Evolutionary conservation across 1,140 invertebrate species (phyloP).

Genomic region (Eupeodes corollae): DNA sequence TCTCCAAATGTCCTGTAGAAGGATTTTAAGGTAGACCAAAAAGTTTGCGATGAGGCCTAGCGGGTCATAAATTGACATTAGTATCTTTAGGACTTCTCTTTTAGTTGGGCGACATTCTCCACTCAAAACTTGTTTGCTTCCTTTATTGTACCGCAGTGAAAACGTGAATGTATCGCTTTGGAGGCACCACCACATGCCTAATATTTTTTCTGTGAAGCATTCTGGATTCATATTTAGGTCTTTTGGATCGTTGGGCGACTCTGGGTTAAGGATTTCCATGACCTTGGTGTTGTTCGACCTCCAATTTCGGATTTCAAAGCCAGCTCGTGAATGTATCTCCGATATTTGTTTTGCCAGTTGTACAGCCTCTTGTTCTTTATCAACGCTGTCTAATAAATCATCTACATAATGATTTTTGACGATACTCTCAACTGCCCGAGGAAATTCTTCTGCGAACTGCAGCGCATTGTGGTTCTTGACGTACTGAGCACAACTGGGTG

Average conservation of each 20-base stretch:
- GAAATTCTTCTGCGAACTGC: conserved; percentile 8
- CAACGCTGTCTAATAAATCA: conserved; percentile 25
- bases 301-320: neutral
- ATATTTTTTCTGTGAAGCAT: neutral
- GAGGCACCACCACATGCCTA: neutral
- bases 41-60: conserved; percentile 9
- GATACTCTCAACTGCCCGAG: conserved; percentile 18
- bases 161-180: neutral
- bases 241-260: neutral
- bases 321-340: neutral
- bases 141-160: neutral
- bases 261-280: neutral
- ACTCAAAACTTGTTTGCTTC: conserved; percentile 10
- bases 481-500: too few species aligned
- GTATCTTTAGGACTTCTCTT: conserved; percentile 10
- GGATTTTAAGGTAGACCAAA: conserved; percentile 7
- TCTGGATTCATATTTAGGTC: too few species aligned
- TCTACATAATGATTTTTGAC: conserved; percentile 30
- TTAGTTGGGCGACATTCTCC: conserved; percentile 16
- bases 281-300: neutral
- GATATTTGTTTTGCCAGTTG: conserved; percentile 9
- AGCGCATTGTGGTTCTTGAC: conserved; percentile 17
- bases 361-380: conserved; percentile 11
- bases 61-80: conserved; percentile 17
- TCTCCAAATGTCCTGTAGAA: conserved; percentile 13